Evolutionary conservation across 2,113 vertebrate genomes (phyloP).

Genomic region (Conger conger): DNA sequence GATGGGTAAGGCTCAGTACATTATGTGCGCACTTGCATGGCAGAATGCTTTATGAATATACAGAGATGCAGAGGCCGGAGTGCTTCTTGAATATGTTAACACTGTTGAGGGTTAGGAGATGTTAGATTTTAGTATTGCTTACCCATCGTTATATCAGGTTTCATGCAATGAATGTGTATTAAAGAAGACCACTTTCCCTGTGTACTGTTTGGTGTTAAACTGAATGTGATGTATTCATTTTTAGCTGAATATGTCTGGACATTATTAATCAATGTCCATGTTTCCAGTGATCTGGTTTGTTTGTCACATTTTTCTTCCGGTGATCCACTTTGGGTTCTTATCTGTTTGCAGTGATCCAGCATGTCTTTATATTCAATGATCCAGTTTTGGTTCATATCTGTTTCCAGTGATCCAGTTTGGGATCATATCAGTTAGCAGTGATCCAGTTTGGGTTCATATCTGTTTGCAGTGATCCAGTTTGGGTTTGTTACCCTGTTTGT

Average conservation of each 20-base stretch:
- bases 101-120: too few relatives aligned
- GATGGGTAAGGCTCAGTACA: slow-evolving; percentile 79
- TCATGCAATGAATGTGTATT: too few relatives aligned
- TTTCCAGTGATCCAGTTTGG: neutral
- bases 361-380: neutral
- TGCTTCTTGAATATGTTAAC: too few relatives aligned
- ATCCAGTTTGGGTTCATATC: slow-evolving; percentile 82
- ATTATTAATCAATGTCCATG: too few relatives aligned
- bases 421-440: slow-evolving; percentile 60
- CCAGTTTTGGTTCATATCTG: neutral
- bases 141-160: too few relatives aligned
- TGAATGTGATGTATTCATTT: too few relatives aligned
- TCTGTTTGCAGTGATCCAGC: neutral
- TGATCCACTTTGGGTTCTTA: slow-evolving; percentile 52
- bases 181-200: too few relatives aligned
- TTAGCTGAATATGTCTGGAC: too few relatives aligned
- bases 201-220: too few relatives aligned
- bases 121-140: too few relatives aligned
- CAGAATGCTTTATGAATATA: neutral
- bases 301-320: slow-evolving; percentile 73
- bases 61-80: neutral
- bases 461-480: slow-evolving; percentile 88
- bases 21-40: neutral
- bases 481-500: slow-evolving; percentile 94
- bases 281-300: slow-evolving; percentile 87